phyloP scores from a whole-genome alignment of 92 coral and sea anemone species.

The Siderastrea siderea region DNA sequence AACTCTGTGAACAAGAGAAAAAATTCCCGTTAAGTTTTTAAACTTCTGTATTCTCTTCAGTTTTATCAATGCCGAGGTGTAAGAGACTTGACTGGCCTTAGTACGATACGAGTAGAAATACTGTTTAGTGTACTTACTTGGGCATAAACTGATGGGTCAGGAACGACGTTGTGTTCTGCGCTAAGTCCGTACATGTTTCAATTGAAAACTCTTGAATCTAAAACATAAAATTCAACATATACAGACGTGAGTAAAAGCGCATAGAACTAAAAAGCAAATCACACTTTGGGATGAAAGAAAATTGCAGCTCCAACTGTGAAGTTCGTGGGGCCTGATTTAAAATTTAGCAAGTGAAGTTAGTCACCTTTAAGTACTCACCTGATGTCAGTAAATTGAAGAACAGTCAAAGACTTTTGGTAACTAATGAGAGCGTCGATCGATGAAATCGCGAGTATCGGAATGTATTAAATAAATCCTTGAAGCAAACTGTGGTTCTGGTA shows the following conservation, averaged over 20 bases:
- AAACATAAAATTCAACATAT: constrained; percentile 1
- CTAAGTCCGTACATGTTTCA: constrained; percentile 81
- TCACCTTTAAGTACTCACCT: constrained; percentile 16
- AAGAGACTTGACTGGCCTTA: constrained; percentile 2
- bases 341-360: not conserved
- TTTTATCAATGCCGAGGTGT: not conserved
- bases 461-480: constrained; percentile 32
- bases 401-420: not conserved
- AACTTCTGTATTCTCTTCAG: not conserved
- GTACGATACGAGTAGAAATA: not conserved
- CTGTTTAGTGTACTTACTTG: constrained; percentile 76
- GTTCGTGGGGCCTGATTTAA: not conserved
- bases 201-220: not conserved
- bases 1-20: not conserved
- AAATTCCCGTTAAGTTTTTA: not conserved
- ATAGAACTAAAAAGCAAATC: not conserved
- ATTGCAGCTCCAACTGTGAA: not conserved
- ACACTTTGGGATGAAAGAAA: not conserved
- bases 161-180: constrained; percentile 93
- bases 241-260: constrained; percentile 1
- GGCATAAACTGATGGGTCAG: constrained; percentile 95
- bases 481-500: constrained; percentile 3
- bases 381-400: not conserved
- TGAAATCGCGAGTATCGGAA: constrained; percentile 46
- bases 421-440: constrained; percentile 3